These are phyloP conservation scores for Bos taurus DNA, from an alignment of 2,113 vertebrate genomes.

Conservation along the genomic window DNA sequence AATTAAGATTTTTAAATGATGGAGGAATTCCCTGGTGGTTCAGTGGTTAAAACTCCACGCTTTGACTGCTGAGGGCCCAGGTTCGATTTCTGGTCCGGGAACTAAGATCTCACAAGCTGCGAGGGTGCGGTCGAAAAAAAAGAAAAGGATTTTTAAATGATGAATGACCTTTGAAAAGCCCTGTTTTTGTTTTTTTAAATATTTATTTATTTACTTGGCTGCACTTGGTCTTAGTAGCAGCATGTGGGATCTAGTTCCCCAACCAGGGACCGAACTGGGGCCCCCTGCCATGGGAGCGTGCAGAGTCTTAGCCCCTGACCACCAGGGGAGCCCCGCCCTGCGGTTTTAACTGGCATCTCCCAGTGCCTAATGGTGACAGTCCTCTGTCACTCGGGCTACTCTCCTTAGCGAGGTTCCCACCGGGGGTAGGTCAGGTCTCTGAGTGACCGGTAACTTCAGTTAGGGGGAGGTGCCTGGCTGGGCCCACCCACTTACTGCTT, in stretches of 20 bases:
- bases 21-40: background rate
- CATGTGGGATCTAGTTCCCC: background rate
- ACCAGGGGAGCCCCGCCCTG: background rate
- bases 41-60: background rate
- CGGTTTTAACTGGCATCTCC: background rate
- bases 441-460: background rate
- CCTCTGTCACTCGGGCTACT: background rate
- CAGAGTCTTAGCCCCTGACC: background rate
- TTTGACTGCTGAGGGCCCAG: background rate
- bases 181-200: background rate
- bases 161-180: background rate
- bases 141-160: background rate
- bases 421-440: background rate
- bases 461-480: background rate
- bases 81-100: background rate
- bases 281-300: background rate
- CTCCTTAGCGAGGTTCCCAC: background rate
- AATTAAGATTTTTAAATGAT: background rate
- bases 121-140: background rate
- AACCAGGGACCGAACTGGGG: background rate
- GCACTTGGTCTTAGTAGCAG: background rate
- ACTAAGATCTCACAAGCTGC: background rate
- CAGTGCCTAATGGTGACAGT: background rate
- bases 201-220: background rate
- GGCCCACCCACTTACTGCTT: slow-evolving; percentile 87